Percentiles rank a stretch among this genome's conserved stretches.
These are phyloP conservation scores for Tragelaphus oryx DNA, from an alignment of 2,797 vertebrate species.

Conservation along the genomic window DNA sequence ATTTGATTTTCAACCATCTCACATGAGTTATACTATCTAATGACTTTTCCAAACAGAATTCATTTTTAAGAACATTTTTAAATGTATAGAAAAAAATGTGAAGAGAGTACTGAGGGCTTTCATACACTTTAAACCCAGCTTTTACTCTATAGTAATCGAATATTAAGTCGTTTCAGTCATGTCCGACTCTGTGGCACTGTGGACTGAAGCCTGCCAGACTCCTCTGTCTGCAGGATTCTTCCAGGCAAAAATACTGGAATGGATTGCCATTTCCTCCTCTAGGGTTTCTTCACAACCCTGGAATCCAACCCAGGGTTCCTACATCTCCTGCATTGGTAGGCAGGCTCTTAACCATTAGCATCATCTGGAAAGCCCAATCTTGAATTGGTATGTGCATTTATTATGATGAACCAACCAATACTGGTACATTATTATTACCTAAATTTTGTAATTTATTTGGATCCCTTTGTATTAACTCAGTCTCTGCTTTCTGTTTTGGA, in stretches of 20 bases:
- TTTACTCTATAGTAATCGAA: not conserved
- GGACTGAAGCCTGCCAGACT: not conserved
- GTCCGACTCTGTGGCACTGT: not conserved
- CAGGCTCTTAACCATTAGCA: not conserved
- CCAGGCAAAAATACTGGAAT: not conserved
- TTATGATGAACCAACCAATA: not conserved
- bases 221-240: not conserved
- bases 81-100: not conserved
- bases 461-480: not conserved
- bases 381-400: not conserved
- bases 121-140: not conserved
- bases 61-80: not conserved
- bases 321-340: not conserved
- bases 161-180: not conserved
- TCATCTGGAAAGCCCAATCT: not conserved
- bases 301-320: not conserved
- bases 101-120: not conserved
- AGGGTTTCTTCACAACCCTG: not conserved
- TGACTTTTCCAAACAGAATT: not conserved
- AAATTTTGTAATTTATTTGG: not conserved
- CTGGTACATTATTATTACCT: not conserved
- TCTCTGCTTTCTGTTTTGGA: not conserved
- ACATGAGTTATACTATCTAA: not conserved
- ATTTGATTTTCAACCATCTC: not conserved
- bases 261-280: not conserved